phyloP scores from a whole-genome alignment of 2,888 invertebrate species.

The Antitype chi region DNA sequence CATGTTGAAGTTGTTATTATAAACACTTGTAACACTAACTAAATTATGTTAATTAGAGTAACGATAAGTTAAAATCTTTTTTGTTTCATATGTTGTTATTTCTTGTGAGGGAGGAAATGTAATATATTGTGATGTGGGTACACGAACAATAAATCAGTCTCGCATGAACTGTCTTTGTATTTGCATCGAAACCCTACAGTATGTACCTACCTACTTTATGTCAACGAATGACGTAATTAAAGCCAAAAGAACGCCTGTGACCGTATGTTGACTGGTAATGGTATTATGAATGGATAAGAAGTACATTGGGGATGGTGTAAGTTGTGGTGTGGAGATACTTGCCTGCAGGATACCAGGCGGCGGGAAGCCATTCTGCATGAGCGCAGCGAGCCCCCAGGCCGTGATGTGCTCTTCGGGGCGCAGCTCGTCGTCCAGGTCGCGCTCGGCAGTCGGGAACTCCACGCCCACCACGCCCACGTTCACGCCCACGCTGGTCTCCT shows the following conservation, averaged over 20 bases:
- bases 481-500: slow-evolving; percentile 90
- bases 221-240: neutral
- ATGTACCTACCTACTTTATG: neutral
- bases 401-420: slow-evolving; percentile 94
- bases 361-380: slow-evolving; percentile 94
- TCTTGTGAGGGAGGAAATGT: no score
- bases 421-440: slow-evolving; percentile 89
- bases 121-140: no score
- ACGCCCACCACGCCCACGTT: slow-evolving; percentile 83
- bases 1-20: no score
- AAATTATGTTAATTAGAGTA: no score
- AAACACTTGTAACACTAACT: no score
- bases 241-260: neutral
- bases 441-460: slow-evolving; percentile 87
- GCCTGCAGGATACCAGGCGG: slow-evolving; percentile 91
- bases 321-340: neutral
- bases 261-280: neutral
- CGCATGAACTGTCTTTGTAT: no score
- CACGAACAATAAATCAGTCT: no score
- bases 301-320: neutral
- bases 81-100: no score
- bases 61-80: no score
- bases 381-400: slow-evolving; percentile 94
- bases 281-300: neutral
- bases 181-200: no score